Percentiles rank a stretch among this genome's conserved stretches.
phyloP scores from a whole-genome alignment of 2,888 invertebrate species.

The Melanostoma mellinum region DNA sequence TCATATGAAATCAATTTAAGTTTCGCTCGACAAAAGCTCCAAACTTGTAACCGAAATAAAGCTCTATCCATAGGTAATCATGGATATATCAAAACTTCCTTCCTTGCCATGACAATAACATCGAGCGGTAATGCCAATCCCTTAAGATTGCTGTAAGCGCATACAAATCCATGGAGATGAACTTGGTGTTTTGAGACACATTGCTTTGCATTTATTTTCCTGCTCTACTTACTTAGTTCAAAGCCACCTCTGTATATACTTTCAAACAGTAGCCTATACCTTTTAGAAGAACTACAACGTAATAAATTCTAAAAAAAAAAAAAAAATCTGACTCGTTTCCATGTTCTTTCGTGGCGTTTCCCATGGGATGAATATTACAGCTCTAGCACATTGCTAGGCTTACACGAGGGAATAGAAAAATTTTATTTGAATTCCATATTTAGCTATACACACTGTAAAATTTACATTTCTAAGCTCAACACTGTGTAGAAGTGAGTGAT shows the following conservation, averaged over 20 bases:
- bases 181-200: constrained; percentile 43
- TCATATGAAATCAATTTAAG: no score
- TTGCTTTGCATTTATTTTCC: constrained; percentile 3
- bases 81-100: no score
- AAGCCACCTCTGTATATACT: no score
- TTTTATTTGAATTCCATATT: constrained; percentile 16
- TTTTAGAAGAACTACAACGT: neutral
- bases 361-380: neutral
- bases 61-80: no score
- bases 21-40: no score
- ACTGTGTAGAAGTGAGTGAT: constrained; percentile 3
- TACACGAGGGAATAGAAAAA: neutral
- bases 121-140: no score
- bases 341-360: neutral
- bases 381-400: neutral
- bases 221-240: neutral
- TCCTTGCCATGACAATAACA: no score
- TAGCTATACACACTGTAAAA: constrained; percentile 1
- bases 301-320: constrained; percentile 38
- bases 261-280: constrained; percentile 12
- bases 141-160: neutral
- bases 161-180: constrained; percentile 45
- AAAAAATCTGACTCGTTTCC: neutral
- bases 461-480: constrained; percentile 7
- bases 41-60: no score